Evolutionary conservation across 2,113 vertebrate species (phyloP), one percentile per base, ranked within the genome.

Genomic region (Corvus moneduloides): DNA sequence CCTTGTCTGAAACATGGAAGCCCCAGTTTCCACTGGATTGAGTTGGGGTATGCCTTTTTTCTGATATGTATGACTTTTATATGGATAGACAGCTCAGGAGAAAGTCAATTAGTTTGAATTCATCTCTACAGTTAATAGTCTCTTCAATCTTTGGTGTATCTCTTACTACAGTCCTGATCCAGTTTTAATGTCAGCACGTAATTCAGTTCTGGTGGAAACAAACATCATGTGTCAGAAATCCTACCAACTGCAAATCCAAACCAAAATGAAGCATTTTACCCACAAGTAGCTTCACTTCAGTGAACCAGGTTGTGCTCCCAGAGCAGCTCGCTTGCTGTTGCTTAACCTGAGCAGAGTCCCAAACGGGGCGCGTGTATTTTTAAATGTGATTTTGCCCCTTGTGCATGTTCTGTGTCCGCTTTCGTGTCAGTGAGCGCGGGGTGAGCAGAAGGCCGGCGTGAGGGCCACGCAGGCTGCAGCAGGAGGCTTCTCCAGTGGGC

Each of bases 401-500:
- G 67, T 66, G 37, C 33, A 4, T 33, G 13, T 77, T 83, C 62
- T 76, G 51, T 48, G 49, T 88, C 73, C 9, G 22, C 39, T 93
- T 68, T 15, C 6, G 19, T 56, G 78, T 78, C 39, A 19, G 58
- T 1, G 24, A 72, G 78, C 13, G 35, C 30, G 7, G 75, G 62
- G 88, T 67, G 94, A 97, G 87, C 96, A 97, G 95, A 97, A 97
- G 98, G 97, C 98, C 86, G 82, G 96, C 33, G 74, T 82, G 62
- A 94, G 86, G 95, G 95, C 97, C 95, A 6, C 84, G 88, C 95
- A 80, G 94, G 91, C 95, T 91, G 95, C 95, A 81, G 73, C 96
- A 64, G 96, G 96, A 91, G 95, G 95, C 97, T 97, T 96, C 98
- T 98, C 92, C 96, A 97, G 90, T 83, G 94, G 96, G 90, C 93